Evolutionary conservation across 2,888 invertebrate species (phyloP).

Genomic region (Phytoseiulus persimilis): DNA sequence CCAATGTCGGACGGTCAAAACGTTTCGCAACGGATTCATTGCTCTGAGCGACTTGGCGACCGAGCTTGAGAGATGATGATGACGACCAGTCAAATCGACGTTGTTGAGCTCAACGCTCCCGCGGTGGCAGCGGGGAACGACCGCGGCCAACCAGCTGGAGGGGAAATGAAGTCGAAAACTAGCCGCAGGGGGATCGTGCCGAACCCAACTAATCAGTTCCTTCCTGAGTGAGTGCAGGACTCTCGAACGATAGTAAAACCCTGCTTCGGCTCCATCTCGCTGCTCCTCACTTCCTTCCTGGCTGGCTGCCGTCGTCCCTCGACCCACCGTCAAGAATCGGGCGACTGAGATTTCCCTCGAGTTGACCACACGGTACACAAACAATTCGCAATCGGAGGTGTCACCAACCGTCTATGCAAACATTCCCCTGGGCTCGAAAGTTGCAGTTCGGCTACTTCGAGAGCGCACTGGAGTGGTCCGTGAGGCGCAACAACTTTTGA

Average conservation of each 20-base stretch:
- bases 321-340: not conserved
- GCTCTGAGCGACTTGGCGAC: not conserved
- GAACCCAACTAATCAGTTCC: not conserved
- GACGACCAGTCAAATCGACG: not conserved
- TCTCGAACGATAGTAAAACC: not conserved
- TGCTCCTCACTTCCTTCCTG: not conserved
- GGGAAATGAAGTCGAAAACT: not conserved
- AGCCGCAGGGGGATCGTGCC: not conserved
- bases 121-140: not conserved
- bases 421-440: not conserved
- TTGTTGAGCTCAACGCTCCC: not conserved
- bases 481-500: too few species aligned
- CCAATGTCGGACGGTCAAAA: not conserved
- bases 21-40: not conserved
- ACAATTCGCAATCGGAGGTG: not conserved
- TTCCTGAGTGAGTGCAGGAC: not conserved
- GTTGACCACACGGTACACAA: not conserved
- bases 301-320: not conserved
- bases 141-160: not conserved
- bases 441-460: not conserved
- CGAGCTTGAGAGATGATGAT: too few species aligned
- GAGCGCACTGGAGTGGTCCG: too few species aligned
- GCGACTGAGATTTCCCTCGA: not conserved
- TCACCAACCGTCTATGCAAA: not conserved
- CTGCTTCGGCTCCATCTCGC: not conserved